These are phyloP conservation scores for Philotrypesis tridentata DNA, from an alignment of 1,140 invertebrate genomes.

Conservation along the genomic window DNA sequence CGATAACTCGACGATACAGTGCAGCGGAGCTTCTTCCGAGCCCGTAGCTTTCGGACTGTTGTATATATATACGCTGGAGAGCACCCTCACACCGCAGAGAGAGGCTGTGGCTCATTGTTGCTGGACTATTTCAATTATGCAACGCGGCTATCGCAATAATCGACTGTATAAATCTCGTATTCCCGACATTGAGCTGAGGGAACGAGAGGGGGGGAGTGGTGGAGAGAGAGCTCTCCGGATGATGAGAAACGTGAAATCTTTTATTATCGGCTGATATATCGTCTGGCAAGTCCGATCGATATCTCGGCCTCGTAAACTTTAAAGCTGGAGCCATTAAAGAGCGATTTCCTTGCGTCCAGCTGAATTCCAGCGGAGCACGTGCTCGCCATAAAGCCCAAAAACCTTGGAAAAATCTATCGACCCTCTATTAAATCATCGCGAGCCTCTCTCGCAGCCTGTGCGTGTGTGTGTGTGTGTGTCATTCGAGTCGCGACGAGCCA, in stretches of 20 bases:
- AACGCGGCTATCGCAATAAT: too few species aligned
- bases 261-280: not conserved
- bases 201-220: too few species aligned
- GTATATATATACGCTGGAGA: not conserved
- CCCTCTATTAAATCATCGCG: not conserved
- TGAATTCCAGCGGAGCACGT: not conserved
- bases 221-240: too few species aligned
- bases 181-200: too few species aligned
- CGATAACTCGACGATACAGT: constrained; percentile 50
- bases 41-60: not conserved
- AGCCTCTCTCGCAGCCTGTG: not conserved
- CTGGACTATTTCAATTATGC: too few species aligned
- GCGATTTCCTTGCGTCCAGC: not conserved
- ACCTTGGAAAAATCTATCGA: not conserved
- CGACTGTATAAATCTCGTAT: too few species aligned
- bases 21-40: not conserved
- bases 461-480: too few species aligned
- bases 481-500: not conserved
- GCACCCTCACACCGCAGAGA: too few species aligned
- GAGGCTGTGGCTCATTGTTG: too few species aligned
- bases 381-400: not conserved
- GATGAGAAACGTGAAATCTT: not conserved
- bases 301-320: not conserved
- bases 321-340: not conserved
- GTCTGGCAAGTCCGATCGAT: not conserved